Evolutionary conservation across 2,113 vertebrate species (phyloP), one percentile per base, ranked within the genome.

Genomic region (Centropristis striata): DNA sequence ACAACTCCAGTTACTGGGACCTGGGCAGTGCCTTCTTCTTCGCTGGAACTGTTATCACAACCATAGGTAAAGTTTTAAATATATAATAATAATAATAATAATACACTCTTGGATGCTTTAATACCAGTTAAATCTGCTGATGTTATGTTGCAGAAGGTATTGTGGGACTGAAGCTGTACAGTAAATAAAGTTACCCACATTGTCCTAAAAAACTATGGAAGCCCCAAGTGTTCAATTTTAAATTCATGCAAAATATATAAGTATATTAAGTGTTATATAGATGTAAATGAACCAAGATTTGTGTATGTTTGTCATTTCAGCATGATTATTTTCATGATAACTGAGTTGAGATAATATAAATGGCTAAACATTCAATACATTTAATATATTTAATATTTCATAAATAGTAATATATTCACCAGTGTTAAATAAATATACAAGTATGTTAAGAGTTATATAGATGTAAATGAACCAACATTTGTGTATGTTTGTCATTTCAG

Each of bases 1-100:
- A 96, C 87, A 97, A 94, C 82, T 98, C 96, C 92, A 99, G 98
- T 75, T 95, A 98, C 80, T 99, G 98, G 98, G 98, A 99, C 88
- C 95, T 98, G 0, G 96, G 96, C 92, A 98, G 98, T 91, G 96
- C 98, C 90, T 99, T 99, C 94, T 99, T 99, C 95, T 99, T 99
- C 69, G 98, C 98, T 74, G 98, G 98, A 80, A 99, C 98, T 0
- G 97, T 99, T 91, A 99, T 99, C 91, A 99, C 98, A 41, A 99
- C 98, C 15, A 99, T 99, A 92, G 98, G 98, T 98, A 95, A 54
- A 8, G 6, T 7, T 70, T 44, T 12, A 50, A 42, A 50, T n/a
- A n/a, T n/a, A n/a, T n/a, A n/a, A n/a, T n/a, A n/a, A n/a, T n/a
- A n/a, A n/a, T n/a, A n/a, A n/a, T n/a, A n/a, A n/a, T 16, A 46